These are phyloP conservation scores for Drosophila saltans DNA, from an alignment of 1,140 invertebrate species.

Conservation along the genomic window DNA sequence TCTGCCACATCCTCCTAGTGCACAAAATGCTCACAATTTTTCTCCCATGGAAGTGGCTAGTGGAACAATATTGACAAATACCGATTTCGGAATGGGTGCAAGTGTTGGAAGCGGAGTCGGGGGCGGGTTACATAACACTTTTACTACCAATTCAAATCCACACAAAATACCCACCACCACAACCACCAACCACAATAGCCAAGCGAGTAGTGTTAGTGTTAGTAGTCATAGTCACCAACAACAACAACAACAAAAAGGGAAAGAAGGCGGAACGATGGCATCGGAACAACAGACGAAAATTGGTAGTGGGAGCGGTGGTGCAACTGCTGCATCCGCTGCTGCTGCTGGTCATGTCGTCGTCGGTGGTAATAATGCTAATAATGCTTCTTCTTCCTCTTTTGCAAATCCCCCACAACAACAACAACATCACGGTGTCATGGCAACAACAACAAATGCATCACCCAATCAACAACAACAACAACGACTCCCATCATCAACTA, in stretches of 20 bases:
- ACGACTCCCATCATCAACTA: constrained; percentile 68
- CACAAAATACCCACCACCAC: constrained; percentile 56
- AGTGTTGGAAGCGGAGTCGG: constrained; percentile 27
- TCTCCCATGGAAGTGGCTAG: constrained; percentile 68
- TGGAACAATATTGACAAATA: constrained; percentile 28
- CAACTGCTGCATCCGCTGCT: constrained; percentile 73
- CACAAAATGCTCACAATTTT: constrained; percentile 80
- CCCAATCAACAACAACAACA: constrained; percentile 61
- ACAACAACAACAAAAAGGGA: constrained; percentile 73
- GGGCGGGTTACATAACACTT: constrained; percentile 58
- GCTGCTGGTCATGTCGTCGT: constrained; percentile 80
- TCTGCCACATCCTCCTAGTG: constrained; percentile 79
- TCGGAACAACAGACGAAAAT: constrained; percentile 80
- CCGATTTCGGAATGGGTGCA: constrained; percentile 20
- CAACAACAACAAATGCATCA: constrained; percentile 47
- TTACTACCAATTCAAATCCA: constrained; percentile 36
- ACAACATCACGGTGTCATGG: constrained; percentile 79
- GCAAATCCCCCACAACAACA: constrained; percentile 81
- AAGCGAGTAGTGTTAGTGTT: constrained; percentile 75
- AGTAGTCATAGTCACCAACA: constrained; percentile 61
- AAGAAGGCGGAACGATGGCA: constrained; percentile 80
- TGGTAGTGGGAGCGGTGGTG: constrained; percentile 81
- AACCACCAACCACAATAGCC: constrained; percentile 52
- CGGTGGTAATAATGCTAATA: constrained; percentile 83
- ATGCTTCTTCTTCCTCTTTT: constrained; percentile 84